Percentiles rank a stretch among this genome's conserved stretches.
phyloP scores from a whole-genome alignment of 2,113 vertebrate genomes.

The Hipposideros armiger region DNA sequence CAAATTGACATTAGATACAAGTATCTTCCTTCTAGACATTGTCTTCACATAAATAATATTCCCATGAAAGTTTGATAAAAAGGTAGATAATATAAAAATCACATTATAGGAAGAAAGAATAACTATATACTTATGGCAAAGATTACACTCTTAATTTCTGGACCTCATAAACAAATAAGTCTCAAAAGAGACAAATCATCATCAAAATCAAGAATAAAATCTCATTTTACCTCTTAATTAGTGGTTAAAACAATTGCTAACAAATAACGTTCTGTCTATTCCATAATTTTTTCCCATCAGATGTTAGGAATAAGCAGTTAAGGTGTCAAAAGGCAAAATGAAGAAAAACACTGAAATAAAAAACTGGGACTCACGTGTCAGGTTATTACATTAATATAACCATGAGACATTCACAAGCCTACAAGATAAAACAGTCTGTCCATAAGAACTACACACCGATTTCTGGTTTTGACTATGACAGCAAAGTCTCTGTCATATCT shows the following conservation, averaged over 20 bases:
- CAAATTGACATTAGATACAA: conserved; percentile 8
- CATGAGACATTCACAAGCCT: background rate
- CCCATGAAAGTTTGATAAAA: conserved; percentile 32
- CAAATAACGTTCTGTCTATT: background rate
- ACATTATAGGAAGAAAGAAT: conserved; percentile 25
- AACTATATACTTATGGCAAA: background rate
- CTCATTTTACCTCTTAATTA: conserved; percentile 42
- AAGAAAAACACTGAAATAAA: background rate
- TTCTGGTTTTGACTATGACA: conserved; percentile 4
- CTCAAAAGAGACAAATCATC: conserved; percentile 30
- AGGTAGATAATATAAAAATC: conserved; percentile 5
- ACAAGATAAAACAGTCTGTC: background rate
- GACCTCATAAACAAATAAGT: conserved; percentile 41
- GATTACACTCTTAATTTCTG: conserved; percentile 44
- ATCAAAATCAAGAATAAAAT: conserved; percentile 40
- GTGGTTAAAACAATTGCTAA: conserved; percentile 41
- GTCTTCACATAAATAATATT: conserved; percentile 34
- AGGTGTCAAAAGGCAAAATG: background rate
- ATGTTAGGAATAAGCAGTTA: background rate
- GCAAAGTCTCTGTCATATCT: background rate
- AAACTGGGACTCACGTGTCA: background rate
- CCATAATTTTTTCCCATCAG: conserved; percentile 25
- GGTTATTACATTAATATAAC: background rate
- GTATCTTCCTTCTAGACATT: conserved; percentile 22
- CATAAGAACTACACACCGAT: conserved; percentile 31